phyloP scores from a whole-genome alignment of 30 jellyfish, hydroid and myxozoan genomes.

The Sanderia malayensis region DNA sequence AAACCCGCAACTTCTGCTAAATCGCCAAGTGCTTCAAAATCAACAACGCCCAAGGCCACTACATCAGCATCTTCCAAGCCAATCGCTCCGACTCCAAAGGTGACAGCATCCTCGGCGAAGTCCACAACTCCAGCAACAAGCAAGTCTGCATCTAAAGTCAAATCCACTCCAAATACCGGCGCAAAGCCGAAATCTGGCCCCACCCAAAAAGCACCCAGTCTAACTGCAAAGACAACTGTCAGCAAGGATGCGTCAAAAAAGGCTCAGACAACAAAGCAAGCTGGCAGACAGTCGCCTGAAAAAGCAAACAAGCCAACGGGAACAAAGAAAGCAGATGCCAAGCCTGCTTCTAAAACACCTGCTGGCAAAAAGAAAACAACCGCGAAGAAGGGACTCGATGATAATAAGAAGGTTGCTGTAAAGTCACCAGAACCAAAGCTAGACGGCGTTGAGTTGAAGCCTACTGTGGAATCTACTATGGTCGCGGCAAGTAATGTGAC shows the following conservation, averaged over 20 bases:
- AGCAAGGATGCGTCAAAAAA: slow-evolving; percentile 19
- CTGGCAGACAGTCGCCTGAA: not conserved
- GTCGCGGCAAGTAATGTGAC: not conserved
- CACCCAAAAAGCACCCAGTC: not conserved
- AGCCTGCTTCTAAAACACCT: slow-evolving; percentile 1
- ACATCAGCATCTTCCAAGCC: slow-evolving; percentile 43
- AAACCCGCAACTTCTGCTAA: slow-evolving; percentile 6
- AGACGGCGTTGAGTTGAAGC: not conserved
- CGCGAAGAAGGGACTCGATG: not conserved
- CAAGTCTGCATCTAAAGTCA: slow-evolving; percentile 5
- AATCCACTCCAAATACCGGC: slow-evolving; percentile 14
- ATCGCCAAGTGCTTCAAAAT: slow-evolving; percentile 17
- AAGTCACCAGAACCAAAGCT: slow-evolving; percentile 7
- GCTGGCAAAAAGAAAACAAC: not conserved
- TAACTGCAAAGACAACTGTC: slow-evolving; percentile 9
- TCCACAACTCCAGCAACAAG: slow-evolving; percentile 27
- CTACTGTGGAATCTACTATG: not conserved
- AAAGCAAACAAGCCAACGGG: slow-evolving; percentile 8
- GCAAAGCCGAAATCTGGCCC: slow-evolving; percentile 7
- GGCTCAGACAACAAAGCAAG: slow-evolving; percentile 10
- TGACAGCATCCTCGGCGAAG: slow-evolving; percentile 51
- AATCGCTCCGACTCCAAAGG: slow-evolving; percentile 36
- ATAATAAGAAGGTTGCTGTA: slow-evolving; percentile 4
- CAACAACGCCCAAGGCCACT: slow-evolving; percentile 46
- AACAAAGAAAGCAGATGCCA: slow-evolving; percentile 11